phyloP scores from a whole-genome alignment of 2,888 invertebrate species.

The Athalia rosae region DNA sequence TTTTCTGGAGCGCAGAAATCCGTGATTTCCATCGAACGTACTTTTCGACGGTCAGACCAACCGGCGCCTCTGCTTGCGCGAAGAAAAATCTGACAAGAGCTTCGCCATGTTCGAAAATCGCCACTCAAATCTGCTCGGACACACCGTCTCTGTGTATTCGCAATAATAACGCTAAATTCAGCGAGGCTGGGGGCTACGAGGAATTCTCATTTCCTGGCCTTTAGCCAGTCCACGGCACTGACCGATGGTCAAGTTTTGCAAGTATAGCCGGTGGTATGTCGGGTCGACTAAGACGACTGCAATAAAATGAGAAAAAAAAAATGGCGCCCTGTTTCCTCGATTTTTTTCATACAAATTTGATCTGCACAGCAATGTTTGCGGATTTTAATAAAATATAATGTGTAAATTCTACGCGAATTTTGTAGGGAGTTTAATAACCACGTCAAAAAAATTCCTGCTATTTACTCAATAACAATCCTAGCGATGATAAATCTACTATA shows the following conservation, averaged over 20 bases:
- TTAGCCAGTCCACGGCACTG: slow-evolving; percentile 40
- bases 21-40: too few relatives aligned
- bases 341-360: too few relatives aligned
- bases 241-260: slow-evolving; percentile 39
- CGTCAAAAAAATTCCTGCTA: slow-evolving; percentile 14
- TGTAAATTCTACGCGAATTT: too few relatives aligned
- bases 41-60: too few relatives aligned
- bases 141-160: slow-evolving; percentile 26
- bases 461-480: neutral
- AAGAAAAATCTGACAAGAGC: too few relatives aligned
- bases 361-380: too few relatives aligned
- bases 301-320: neutral
- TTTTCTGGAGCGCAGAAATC: too few relatives aligned
- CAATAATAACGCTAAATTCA: slow-evolving; percentile 39
- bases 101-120: slow-evolving; percentile 11
- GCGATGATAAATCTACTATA: slow-evolving; percentile 1
- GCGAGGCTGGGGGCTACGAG: slow-evolving; percentile 18
- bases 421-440: slow-evolving; percentile 40
- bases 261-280: neutral
- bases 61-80: too few relatives aligned
- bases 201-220: slow-evolving; percentile 41
- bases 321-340: neutral
- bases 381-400: too few relatives aligned
- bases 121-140: neutral
- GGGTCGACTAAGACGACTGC: neutral